phyloP scores from a whole-genome alignment of 1,140 invertebrate species.

The Drosophila pandora region DNA sequence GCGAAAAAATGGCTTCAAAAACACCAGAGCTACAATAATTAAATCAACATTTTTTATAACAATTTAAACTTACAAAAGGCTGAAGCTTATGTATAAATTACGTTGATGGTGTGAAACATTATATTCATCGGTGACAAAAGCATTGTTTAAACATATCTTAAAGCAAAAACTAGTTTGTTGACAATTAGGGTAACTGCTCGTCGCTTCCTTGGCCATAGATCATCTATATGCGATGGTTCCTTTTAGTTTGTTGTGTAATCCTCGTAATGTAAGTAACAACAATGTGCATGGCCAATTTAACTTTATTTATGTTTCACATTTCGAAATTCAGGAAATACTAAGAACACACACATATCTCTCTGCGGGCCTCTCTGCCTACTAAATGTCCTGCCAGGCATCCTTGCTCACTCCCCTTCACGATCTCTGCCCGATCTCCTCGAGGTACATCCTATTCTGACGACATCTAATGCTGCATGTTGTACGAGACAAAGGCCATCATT shows the following conservation, averaged over 20 bases:
- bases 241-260: constrained; percentile 46
- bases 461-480: neutral
- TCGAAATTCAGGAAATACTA: constrained; percentile 57
- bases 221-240: constrained; percentile 5
- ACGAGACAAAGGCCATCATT: constrained; percentile 40
- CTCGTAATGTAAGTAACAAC: constrained; percentile 52
- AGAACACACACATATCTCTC: constrained; percentile 35
- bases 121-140: neutral
- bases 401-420: neutral
- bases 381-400: constrained; percentile 43
- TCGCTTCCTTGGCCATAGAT: constrained; percentile 11
- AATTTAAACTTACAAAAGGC: neutral
- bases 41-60: neutral
- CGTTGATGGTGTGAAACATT: neutral
- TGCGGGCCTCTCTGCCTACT: constrained; percentile 14
- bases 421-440: neutral
- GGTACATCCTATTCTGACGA: neutral
- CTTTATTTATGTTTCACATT: constrained; percentile 60
- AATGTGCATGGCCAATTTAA: constrained; percentile 59
- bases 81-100: neutral
- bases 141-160: neutral
- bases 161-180: neutral
- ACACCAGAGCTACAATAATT: neutral
- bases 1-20: neutral
- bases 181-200: constrained; percentile 21